These are phyloP conservation scores for Halcyon leucocephala DNA, from an alignment of 2,797 vertebrate genomes.

Conservation along the genomic window DNA sequence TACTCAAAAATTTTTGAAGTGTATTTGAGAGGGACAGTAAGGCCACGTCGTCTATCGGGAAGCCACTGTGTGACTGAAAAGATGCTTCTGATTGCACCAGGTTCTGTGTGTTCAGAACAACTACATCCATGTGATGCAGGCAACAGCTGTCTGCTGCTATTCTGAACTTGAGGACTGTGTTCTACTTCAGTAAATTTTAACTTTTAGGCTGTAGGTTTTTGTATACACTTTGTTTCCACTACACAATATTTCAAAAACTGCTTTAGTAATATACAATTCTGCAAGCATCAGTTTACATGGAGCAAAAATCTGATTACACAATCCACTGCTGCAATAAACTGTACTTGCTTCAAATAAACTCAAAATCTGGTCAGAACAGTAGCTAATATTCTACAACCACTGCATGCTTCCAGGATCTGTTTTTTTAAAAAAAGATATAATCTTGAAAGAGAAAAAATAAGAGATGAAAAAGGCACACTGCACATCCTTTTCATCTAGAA, in stretches of 20 bases:
- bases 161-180: not conserved
- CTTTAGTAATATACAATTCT: not conserved
- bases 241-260: not conserved
- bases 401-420: not conserved
- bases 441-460: not conserved
- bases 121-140: not conserved
- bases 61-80: rapidly evolving
- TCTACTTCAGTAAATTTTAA: not conserved
- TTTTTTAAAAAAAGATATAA: not conserved
- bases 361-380: not conserved
- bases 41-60: rapidly evolving
- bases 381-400: not conserved
- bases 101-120: not conserved
- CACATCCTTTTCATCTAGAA: not conserved
- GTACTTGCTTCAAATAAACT: not conserved
- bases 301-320: not conserved
- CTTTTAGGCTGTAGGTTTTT: not conserved
- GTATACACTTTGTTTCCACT: not conserved
- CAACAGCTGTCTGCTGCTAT: not conserved
- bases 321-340: not conserved
- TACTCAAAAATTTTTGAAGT: not conserved
- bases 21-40: not conserved
- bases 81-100: not conserved
- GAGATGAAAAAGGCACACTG: rapidly evolving
- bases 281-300: not conserved